These are phyloP conservation scores for Seriola dumerili DNA, from an alignment of 2,113 vertebrate species.

Conservation along the genomic window DNA sequence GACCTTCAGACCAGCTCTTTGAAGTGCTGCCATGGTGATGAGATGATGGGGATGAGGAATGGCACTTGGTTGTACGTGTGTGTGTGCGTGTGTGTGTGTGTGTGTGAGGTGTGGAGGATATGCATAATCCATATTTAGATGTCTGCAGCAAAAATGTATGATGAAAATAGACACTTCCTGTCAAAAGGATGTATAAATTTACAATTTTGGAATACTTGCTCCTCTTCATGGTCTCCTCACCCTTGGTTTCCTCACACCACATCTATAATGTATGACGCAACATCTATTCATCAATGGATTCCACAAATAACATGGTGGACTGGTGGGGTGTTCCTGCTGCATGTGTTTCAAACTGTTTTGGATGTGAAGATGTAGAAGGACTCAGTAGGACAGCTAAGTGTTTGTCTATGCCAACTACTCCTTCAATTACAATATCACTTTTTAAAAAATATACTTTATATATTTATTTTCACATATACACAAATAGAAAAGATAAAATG, in stretches of 20 bases:
- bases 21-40: slow-evolving; percentile 59
- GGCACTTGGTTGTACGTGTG: background rate
- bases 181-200: background rate
- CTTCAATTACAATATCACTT: no score
- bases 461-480: background rate
- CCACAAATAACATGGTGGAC: background rate
- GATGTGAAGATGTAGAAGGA: no score
- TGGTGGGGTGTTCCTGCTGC: background rate
- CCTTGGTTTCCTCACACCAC: background rate
- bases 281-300: slow-evolving; percentile 1
- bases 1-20: slow-evolving; percentile 30
- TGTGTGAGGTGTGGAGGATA: no score
- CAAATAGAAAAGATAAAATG: background rate
- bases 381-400: no score
- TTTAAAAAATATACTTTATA: no score
- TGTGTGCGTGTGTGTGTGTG: background rate
- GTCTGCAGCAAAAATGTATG: background rate
- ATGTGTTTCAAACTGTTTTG: background rate
- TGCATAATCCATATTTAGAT: background rate
- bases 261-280: background rate
- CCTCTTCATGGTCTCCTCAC: no score
- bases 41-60: slow-evolving; percentile 38
- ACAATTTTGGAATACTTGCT: background rate
- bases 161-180: background rate
- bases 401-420: no score